Percentiles rank a stretch among this genome's conserved stretches.
phyloP scores from a whole-genome alignment of 2,888 invertebrate genomes.

The Drosophila birchii region DNA sequence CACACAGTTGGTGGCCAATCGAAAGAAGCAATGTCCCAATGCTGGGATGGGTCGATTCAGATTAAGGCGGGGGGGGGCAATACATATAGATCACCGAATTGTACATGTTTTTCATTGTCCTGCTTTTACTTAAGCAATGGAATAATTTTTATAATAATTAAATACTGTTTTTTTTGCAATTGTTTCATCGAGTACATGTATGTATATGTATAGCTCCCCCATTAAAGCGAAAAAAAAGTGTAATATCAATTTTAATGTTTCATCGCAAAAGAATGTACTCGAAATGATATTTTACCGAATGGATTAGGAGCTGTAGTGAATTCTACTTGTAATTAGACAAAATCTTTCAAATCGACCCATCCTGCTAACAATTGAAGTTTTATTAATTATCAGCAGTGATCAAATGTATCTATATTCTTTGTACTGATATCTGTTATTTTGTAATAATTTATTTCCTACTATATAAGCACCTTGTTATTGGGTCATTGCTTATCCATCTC shows the following conservation, averaged over 20 bases:
- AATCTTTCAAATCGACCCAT: constrained; percentile 14
- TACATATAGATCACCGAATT: neutral
- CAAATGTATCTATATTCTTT: constrained; percentile 28
- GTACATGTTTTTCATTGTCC: neutral
- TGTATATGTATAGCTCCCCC: neutral
- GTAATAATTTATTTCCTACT: constrained; percentile 49
- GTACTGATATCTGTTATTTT: constrained; percentile 57
- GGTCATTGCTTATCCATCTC: constrained; percentile 27
- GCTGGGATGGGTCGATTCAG: constrained; percentile 8
- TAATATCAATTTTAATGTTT: neutral
- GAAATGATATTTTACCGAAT: neutral
- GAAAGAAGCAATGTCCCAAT: constrained; percentile 24
- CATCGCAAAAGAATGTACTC: neutral
- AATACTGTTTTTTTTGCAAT: too few relatives aligned
- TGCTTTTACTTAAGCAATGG: too few relatives aligned
- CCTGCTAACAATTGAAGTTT: constrained; percentile 4
- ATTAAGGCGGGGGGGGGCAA: neutral
- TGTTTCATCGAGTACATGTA: neutral
- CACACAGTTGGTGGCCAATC: constrained; percentile 23
- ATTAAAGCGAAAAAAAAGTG: neutral
- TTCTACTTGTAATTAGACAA: neutral
- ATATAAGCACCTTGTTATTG: constrained; percentile 34
- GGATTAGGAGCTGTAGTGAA: too few relatives aligned
- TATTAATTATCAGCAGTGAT: neutral
- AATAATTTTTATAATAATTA: neutral